Evolutionary conservation across 2,797 vertebrate genomes (phyloP).

Genomic region (Adelosebastes latens): DNA sequence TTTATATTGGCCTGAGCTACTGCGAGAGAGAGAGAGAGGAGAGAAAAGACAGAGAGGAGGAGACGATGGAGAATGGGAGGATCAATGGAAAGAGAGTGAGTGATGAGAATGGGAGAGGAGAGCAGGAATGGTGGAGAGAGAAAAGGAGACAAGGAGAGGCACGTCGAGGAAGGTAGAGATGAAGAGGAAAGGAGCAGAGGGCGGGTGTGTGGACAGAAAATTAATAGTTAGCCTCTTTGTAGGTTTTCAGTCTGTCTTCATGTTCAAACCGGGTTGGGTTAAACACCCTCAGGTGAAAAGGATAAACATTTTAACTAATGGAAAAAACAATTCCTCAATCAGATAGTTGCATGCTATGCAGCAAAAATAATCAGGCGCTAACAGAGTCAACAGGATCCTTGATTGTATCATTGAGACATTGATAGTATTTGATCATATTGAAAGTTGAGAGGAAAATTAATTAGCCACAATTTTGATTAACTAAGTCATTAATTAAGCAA

Average conservation of each 20-base stretch:
- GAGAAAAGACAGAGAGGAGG: constrained; percentile 11
- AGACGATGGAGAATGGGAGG: constrained; percentile 32
- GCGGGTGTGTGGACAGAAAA: constrained; percentile 35
- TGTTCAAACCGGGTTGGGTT: background rate
- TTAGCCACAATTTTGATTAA: background rate
- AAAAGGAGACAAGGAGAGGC: background rate
- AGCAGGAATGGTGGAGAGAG: constrained; percentile 1
- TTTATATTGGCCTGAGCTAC: constrained; percentile 33
- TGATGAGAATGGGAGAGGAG: constrained; percentile 18
- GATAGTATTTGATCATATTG: background rate
- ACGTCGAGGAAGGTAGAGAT: constrained; percentile 4
- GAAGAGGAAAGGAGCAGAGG: constrained; percentile 32
- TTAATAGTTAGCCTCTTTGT: constrained; percentile 25
- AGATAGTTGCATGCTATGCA: background rate
- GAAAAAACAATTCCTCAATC: too few species aligned
- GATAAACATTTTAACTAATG: background rate
- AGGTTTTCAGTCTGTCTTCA: constrained; percentile 12
- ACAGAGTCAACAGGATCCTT: background rate
- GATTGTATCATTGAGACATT: background rate
- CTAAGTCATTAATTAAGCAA: background rate
- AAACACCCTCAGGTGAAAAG: background rate
- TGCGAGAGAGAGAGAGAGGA: background rate
- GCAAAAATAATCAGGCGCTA: background rate
- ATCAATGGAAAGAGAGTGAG: constrained; percentile 41
- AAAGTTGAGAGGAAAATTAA: background rate